A percentile compares a stretch with the other conserved stretches of the same genome.
These are phyloP conservation scores for Dynastes maya DNA, from an alignment of 2,888 invertebrate genomes.

Conservation along the genomic window DNA sequence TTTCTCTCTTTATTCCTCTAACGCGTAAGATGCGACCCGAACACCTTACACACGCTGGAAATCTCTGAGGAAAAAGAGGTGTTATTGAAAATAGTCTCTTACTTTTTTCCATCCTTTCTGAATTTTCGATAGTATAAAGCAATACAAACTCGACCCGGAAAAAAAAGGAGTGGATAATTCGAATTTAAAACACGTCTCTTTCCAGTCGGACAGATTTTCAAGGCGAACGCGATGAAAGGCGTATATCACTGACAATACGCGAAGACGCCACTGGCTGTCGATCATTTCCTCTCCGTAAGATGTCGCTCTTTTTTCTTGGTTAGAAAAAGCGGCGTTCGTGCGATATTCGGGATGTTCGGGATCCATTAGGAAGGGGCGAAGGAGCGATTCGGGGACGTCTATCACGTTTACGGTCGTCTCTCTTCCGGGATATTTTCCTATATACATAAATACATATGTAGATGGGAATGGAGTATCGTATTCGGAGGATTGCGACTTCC, in stretches of 20 bases:
- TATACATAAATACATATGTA: conserved; percentile 22
- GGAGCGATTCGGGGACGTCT: conserved; percentile 1
- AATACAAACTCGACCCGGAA: neutral
- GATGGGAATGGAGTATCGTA: neutral
- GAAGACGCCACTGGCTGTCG: conserved; percentile 10
- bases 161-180: conserved; percentile 4
- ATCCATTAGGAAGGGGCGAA: conserved; percentile 15
- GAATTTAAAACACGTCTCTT: conserved; percentile 16
- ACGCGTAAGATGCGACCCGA: too few species aligned
- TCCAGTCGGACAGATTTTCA: conserved; percentile 15
- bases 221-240: conserved; percentile 19
- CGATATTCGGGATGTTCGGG: conserved; percentile 18
- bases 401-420: conserved; percentile 12
- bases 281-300: conserved; percentile 13
- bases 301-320: neutral
- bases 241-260: conserved; percentile 20
- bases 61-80: neutral
- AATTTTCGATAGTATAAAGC: neutral
- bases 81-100: conserved; percentile 30
- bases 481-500: neutral
- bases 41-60: neutral
- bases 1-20: neutral
- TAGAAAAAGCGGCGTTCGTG: conserved; percentile 8
- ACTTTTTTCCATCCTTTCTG: conserved; percentile 10
- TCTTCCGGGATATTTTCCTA: conserved; percentile 1